These are phyloP conservation scores for Olivierus martensii DNA, from an alignment of 1,140 invertebrate species.

Conservation along the genomic window DNA sequence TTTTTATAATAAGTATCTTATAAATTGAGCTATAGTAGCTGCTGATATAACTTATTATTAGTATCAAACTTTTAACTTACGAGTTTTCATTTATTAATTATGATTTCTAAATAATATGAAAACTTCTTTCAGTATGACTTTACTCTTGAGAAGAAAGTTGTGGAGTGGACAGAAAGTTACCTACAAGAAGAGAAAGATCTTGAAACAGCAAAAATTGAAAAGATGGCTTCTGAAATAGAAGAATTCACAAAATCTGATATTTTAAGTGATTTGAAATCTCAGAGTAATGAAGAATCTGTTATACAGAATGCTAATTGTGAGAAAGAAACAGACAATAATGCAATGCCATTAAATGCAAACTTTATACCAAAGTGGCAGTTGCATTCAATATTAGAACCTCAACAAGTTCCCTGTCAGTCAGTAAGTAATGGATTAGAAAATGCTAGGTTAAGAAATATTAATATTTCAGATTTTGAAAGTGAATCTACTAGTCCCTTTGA, in stretches of 20 bases:
- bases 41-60: too few species aligned
- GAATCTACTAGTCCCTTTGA: conserved; percentile 81
- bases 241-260: conserved; percentile 23
- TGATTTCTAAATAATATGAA: too few species aligned
- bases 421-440: background rate
- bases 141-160: conserved; percentile 3
- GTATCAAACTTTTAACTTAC: too few species aligned
- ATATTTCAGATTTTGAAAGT: conserved; percentile 56
- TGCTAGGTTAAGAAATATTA: conserved; percentile 4
- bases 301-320: background rate
- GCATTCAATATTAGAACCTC: background rate
- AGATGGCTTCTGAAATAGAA: conserved; percentile 23
- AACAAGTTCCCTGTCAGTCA: background rate
- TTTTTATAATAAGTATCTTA: too few species aligned
- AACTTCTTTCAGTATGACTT: conserved; percentile 10
- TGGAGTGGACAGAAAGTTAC: conserved; percentile 40
- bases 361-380: background rate
- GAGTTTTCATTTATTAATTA: too few species aligned
- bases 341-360: background rate
- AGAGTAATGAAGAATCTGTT: background rate
- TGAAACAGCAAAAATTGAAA: conserved; percentile 1
- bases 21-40: too few species aligned
- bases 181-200: conserved; percentile 40
- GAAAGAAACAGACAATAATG: background rate
- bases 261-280: background rate